Base-by-base conservation (phyloP, 2,797 vertebrate species). In the Manis pentadactyla region DNA sequence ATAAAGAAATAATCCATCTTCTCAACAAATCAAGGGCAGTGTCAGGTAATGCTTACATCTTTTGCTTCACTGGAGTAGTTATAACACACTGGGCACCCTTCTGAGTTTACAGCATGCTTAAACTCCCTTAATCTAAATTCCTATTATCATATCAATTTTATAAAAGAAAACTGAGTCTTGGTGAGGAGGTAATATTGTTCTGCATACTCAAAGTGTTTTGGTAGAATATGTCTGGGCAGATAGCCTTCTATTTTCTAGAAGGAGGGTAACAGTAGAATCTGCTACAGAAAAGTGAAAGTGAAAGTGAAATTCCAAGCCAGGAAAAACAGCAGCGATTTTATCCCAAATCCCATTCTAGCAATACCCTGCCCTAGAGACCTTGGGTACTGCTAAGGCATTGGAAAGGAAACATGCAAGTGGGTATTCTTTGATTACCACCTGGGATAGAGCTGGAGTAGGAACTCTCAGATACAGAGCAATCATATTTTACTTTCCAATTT, bases 381-480 rank as follows among this genome's bases (percentile, higher is more conserved):
- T 84, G 3, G 27, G 23, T 69, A 25, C 13, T 13, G 49, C 18
- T 71, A 51, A 37, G 31, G 34, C 75, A 95, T 86, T 17, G 64
- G 11, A 37, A 75, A 95, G 14, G 29, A 55, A 37, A 49, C 34
- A 9, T 31, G 29, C 9, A 55, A 64, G 31, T 25, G 42, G 17
- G 3, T 91, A 12, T 68, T 73, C 49, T 95, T 75, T 79, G 86
- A 73, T 75, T 85, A 42, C 39, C 68, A 91, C 87, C 82, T 83
- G 77, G 27, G 57, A 12, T 9, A 42, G 55, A 89, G 39, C 82
- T 63, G 59, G 46, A 15, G 11, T 59, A 84, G 79, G 53, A 94
- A 83, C 90, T 63, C 59, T 55, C 51, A 82, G 82, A 93, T 10
- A 68, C 55, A 75, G n/a, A 87, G 66, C 68, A 97, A 95, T 96